Conservation (phyloP, 2,888 invertebrate genomes). For the Entomobrya multifasciata region DNA sequence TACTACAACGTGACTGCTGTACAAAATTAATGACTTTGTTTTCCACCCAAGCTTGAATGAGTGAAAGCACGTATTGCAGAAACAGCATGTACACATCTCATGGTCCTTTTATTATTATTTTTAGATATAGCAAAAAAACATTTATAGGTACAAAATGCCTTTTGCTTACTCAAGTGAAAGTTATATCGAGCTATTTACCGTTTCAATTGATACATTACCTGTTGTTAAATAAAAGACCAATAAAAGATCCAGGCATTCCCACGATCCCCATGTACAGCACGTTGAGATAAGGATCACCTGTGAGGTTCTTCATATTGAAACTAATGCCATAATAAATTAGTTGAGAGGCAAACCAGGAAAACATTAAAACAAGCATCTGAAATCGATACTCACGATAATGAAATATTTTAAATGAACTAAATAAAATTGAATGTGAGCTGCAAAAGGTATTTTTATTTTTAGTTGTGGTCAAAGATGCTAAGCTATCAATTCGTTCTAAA, state of each 20-base stretch:
- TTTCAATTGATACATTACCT: conserved; percentile 51
- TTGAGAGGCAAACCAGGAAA: conserved; percentile 74
- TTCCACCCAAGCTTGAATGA: neutral
- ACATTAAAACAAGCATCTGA: conserved; percentile 71
- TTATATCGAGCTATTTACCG: conserved; percentile 2
- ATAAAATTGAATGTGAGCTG: conserved; percentile 15
- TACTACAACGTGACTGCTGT: conserved; percentile 24
- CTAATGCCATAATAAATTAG: conserved; percentile 77
- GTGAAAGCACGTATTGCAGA: neutral
- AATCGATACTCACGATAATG: conserved; percentile 57
- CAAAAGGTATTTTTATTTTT: neutral
- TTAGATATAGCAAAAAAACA: neutral
- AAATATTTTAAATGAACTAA: conserved; percentile 53
- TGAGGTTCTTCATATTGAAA: conserved; percentile 76
- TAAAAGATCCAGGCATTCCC: conserved; percentile 71
- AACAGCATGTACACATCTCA: neutral
- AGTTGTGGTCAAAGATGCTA: neutral
- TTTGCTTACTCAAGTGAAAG: conserved; percentile 5
- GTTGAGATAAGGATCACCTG: conserved; percentile 75
- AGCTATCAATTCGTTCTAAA: neutral
- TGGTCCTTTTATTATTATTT: too few relatives aligned
- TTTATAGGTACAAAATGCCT: neutral
- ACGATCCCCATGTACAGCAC: conserved; percentile 76
- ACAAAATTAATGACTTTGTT: conserved; percentile 52
- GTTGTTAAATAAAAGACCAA: conserved; percentile 74